phyloP scores from a whole-genome alignment of 2,113 vertebrate species.

The Corvus hawaiiensis region DNA sequence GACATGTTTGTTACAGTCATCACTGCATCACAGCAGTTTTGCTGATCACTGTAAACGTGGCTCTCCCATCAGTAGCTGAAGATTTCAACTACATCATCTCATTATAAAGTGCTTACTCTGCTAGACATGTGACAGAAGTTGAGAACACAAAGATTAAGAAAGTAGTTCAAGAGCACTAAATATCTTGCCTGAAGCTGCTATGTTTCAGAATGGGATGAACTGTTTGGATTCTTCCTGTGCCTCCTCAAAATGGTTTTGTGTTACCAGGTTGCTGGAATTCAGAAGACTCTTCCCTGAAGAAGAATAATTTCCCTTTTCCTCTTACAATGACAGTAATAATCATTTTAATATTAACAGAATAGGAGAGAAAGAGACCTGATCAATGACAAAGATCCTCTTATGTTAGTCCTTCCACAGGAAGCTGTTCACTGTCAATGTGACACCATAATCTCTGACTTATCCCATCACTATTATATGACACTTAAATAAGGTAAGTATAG shows the following conservation, averaged over 20 bases:
- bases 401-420: not conserved
- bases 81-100: not conserved
- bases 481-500: not conserved
- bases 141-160: not conserved
- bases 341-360: not conserved
- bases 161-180: not conserved
- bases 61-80: not conserved
- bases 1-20: not conserved
- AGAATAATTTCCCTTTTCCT: not conserved
- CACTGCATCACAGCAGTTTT: not conserved
- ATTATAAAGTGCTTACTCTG: not conserved
- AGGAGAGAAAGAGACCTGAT: not conserved
- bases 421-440: not conserved
- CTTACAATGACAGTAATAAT: not conserved
- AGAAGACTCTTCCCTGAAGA: not conserved
- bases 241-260: not conserved
- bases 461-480: not conserved
- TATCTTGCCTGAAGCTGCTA: not conserved
- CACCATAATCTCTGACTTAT: conserved; percentile 5
- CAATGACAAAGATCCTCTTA: not conserved
- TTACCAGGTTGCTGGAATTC: not conserved
- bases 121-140: not conserved
- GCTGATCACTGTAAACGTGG: not conserved
- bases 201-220: not conserved
- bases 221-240: not conserved